Base-by-base conservation (phyloP, 2,797 vertebrate genomes). In the Pangasius krempfi region DNA sequence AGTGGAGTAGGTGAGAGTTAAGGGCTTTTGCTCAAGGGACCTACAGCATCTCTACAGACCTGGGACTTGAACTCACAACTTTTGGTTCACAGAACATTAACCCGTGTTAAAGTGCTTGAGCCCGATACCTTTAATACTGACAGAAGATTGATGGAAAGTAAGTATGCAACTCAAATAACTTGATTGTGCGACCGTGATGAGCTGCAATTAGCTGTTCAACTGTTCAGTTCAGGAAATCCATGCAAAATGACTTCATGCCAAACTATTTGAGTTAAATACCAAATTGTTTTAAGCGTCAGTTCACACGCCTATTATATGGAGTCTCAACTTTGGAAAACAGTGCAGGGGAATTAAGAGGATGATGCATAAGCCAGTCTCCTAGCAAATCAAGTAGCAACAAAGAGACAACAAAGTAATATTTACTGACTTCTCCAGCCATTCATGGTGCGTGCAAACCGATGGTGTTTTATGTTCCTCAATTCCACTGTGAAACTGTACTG, bases 401-500 rank as follows among this genome's bases (percentile, higher is more conserved):
- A 40, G 22, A 60, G 22, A 60, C 80, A 62, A 62, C 56, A 82
- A 60, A n/a, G 25, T 64, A 18, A 66, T 27, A 64, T n/a, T 47
- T 44, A n/a, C 37, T 27, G 80, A n/a, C 56, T 47, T 83, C 64
- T 83, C 58, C 80, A 83, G 25, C 37, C 16, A 16, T 83, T 62
- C 14, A 40, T 44, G 37, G 37, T 1, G 80, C 80, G 9, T 9
- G 37, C 80, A 27, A 60, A n/a, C 81, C 66, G 81, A 83, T 83
- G 80, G 22, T 16, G 80, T 44, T 64, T 47, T n/a, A 62, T 82
- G 60, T 50, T 83, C 40, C 12, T 47, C 66, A 50, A 66, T 47
- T 64, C 40, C 60, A 12, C 52, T 18, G 58, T 64, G 22, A 82
- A 60, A 44, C 6, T 81, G 56, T 4, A 82, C 56, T 62, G 37